Percentiles rank a stretch among this genome's conserved stretches.
phyloP scores from a whole-genome alignment of 2,113 vertebrate genomes.

The Cololabis saira region DNA sequence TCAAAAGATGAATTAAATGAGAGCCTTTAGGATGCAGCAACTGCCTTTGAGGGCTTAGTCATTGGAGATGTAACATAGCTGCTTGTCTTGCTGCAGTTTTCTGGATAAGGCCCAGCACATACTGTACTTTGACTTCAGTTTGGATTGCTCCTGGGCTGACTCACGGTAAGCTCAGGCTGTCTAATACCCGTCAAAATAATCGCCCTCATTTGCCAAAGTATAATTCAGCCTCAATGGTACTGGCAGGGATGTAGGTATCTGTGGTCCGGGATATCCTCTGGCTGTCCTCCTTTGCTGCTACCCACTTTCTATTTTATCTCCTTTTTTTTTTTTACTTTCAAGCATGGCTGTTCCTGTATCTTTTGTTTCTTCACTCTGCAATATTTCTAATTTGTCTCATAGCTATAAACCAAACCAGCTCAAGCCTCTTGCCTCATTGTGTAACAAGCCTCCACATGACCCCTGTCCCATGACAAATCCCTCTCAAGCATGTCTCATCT shows the following conservation, averaged over 20 bases:
- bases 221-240: conserved; percentile 20
- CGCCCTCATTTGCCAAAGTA: conserved; percentile 24
- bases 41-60: conserved; percentile 39
- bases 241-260: conserved; percentile 40
- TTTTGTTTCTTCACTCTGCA: background rate
- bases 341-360: background rate
- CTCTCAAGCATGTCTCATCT: conserved; percentile 25
- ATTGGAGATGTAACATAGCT: background rate
- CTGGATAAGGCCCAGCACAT: conserved; percentile 32
- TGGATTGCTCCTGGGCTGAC: conserved; percentile 25
- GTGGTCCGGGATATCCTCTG: conserved; percentile 30
- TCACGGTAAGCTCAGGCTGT: conserved; percentile 34
- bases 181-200: conserved; percentile 52
- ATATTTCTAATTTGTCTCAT: conserved; percentile 18
- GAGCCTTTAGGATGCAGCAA: conserved; percentile 34
- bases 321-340: conserved; percentile 29
- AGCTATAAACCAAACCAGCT: conserved; percentile 50
- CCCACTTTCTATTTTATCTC: conserved; percentile 30
- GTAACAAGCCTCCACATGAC: conserved; percentile 25
- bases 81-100: conserved; percentile 22
- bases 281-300: conserved; percentile 27
- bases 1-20: conserved; percentile 66
- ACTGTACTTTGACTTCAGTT: conserved; percentile 16
- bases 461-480: conserved; percentile 40
- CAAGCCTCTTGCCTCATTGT: conserved; percentile 39